Evolutionary conservation across 2,113 vertebrate genomes (phyloP), one percentile per base, ranked within the genome.

Genomic region (Caloenas nicobarica): DNA sequence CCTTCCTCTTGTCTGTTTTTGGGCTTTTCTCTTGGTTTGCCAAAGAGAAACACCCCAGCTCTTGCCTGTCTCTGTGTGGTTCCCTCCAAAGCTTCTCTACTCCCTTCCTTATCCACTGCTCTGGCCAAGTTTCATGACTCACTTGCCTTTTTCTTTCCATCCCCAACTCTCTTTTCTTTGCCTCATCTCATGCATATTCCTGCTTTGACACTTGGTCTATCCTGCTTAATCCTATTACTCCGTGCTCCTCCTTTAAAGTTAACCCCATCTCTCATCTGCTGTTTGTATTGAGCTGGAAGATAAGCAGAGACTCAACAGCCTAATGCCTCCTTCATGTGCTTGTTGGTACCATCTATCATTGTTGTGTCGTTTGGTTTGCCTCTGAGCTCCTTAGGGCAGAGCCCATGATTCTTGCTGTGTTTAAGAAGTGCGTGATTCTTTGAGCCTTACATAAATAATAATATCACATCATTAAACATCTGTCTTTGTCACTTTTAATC

Each of bases 41-140:
- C 56, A 62, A 34, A 73, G 57, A 95, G 93, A 84, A 90, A 72
- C 86, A 78, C 77, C 72, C 95, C 29, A 86, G 60, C 65, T 92
- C 53, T 74, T 93, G 62, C 90, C 72, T 88, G 9, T 93, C 76
- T 83, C 60, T 93, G 24, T 69, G 71, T 88, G 74, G 88, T 90
- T 96, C 74, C 28, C 50, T 90, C 89, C 89, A 31, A 60, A 95
- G 51, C 72, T 93, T 65, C 74, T 48, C 76, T 88, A 29, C 81
- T 91, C 82, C 33, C 71, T 97, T 96, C 86, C 91, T 96, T 91
- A 92, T 70, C 92, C 69, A 44, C 53, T 84, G 53, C 42, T 88
- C 86, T 81, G 38, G 95, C 95, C 95, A 96, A 96, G 80, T 91
- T 92, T 88, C 38, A 19, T 96, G 93, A 96, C 92, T 96, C 95